A percentile compares a stretch with the other conserved stretches of the same genome.
Conservation (phyloP, 2,113 vertebrate genomes). For the Microtus richardsoni region DNA sequence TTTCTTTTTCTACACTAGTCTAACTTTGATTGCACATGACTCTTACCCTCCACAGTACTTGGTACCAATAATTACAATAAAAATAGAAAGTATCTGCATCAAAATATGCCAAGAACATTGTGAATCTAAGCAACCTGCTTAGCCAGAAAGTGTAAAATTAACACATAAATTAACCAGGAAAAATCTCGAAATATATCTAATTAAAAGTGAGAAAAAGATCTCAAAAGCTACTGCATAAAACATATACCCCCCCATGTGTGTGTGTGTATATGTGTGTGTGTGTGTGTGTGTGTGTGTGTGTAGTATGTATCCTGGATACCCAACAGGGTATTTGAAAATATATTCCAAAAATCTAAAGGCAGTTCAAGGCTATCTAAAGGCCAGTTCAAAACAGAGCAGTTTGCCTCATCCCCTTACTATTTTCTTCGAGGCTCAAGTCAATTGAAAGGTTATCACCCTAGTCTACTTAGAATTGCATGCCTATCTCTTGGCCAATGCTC, state of each 20-base stretch:
- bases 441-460: background rate
- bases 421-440: rapidly evolving
- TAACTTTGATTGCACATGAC: background rate
- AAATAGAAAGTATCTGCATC: background rate
- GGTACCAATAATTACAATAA: background rate
- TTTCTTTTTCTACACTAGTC: background rate
- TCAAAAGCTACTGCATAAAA: background rate
- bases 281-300: too few relatives aligned
- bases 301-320: too few relatives aligned
- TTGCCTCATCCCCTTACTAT: background rate
- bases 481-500: background rate
- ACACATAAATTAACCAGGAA: background rate
- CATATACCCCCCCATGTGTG: too few relatives aligned
- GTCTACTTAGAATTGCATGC: background rate
- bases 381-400: too few relatives aligned
- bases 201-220: background rate
- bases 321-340: too few relatives aligned
- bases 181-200: background rate
- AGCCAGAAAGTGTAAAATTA: background rate
- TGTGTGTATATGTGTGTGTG: too few relatives aligned
- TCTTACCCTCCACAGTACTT: background rate
- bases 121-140: background rate
- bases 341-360: background rate
- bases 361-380: background rate
- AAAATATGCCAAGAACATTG: background rate